These are phyloP conservation scores for Nasonia longicornis DNA, from an alignment of 1,140 invertebrate genomes.

Conservation along the genomic window DNA sequence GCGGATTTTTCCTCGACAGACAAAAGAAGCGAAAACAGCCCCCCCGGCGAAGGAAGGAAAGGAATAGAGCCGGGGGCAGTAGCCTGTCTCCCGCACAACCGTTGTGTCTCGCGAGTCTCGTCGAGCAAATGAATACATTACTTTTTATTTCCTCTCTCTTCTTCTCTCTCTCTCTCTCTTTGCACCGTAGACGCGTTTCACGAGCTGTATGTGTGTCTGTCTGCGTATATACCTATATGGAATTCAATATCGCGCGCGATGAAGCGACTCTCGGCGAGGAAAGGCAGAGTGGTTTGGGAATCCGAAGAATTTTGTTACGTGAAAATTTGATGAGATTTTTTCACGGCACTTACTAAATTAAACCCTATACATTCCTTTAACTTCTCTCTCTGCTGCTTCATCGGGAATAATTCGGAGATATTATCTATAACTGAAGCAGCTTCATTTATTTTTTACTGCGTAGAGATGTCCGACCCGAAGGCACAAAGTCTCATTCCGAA, in stretches of 20 bases:
- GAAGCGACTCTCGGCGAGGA: not conserved
- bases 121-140: slow-evolving; percentile 30
- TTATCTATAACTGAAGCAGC: too few relatives aligned
- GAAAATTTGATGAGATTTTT: not conserved
- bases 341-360: not conserved
- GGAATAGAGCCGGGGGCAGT: not conserved
- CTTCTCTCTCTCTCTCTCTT: too few relatives aligned
- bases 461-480: too few relatives aligned
- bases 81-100: not conserved
- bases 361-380: too few relatives aligned
- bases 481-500: too few relatives aligned
- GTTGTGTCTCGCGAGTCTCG: not conserved
- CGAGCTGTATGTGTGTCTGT: not conserved
- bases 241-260: not conserved
- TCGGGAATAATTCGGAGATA: too few relatives aligned
- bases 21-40: not conserved
- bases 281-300: not conserved
- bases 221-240: not conserved
- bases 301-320: not conserved
- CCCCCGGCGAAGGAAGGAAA: not conserved
- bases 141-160: slow-evolving; percentile 1
- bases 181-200: not conserved
- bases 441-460: too few relatives aligned
- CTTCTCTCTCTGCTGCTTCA: too few relatives aligned
- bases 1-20: not conserved